Evolutionary conservation across 1,140 invertebrate genomes (phyloP).

Genomic region (Kradibia gibbosae): DNA sequence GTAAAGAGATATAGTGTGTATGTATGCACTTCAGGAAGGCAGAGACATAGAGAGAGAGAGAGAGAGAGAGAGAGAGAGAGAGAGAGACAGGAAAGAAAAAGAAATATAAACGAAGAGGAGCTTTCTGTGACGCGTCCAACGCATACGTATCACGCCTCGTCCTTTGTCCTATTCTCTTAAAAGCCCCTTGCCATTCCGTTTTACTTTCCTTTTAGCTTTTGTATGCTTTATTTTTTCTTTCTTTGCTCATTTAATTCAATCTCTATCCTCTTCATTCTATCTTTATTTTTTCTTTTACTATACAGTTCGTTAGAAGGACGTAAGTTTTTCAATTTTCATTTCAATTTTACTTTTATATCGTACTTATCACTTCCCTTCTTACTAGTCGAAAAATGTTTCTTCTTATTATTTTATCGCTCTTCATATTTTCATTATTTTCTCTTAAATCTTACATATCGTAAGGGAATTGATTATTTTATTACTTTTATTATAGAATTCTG

Average conservation of each 20-base stretch:
- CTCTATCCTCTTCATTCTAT: conserved; percentile 2
- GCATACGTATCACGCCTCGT: conserved; percentile 45
- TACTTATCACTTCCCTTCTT: conserved; percentile 22
- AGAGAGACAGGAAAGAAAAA: not conserved
- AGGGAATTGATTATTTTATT: too few relatives aligned
- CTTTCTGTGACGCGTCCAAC: conserved; percentile 26
- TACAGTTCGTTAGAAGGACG: conserved; percentile 39
- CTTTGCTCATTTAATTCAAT: conserved; percentile 17
- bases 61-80: conserved; percentile 17
- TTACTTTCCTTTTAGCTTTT: not conserved
- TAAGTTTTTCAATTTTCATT: conserved; percentile 44
- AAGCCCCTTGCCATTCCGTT: conserved; percentile 49
- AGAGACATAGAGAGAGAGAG: conserved; percentile 10
- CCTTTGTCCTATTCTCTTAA: conserved; percentile 45
- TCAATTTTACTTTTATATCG: conserved; percentile 36
- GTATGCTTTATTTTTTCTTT: not conserved
- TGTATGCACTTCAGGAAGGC: too few relatives aligned
- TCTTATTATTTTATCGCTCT: not conserved
- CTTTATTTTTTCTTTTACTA: not conserved
- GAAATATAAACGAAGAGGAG: not conserved
- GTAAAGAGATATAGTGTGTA: too few relatives aligned
- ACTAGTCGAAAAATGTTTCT: conserved; percentile 1
- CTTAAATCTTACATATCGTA: not conserved
- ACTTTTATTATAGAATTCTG: not conserved
- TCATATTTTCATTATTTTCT: not conserved